phyloP scores from a whole-genome alignment of 2,113 vertebrate genomes.

The Oreochromis aureus region DNA sequence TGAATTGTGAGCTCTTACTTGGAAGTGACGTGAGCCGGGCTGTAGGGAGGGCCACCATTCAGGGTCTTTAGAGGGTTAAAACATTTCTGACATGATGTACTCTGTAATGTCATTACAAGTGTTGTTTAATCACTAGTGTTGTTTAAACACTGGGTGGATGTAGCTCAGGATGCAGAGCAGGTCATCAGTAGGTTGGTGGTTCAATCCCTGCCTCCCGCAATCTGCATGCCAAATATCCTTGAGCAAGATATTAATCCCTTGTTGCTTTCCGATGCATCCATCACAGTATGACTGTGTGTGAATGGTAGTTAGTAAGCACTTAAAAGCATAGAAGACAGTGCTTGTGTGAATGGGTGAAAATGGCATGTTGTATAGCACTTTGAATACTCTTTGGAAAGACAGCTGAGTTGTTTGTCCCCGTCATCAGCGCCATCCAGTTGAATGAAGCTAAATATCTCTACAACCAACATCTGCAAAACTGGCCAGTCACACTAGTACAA shows the following conservation, averaged over 20 bases:
- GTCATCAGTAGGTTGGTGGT: background rate
- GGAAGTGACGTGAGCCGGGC: background rate
- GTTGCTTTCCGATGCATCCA: background rate
- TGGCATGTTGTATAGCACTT: background rate
- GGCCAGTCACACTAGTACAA: background rate
- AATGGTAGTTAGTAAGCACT: background rate
- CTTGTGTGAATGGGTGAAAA: background rate
- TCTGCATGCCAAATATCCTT: background rate
- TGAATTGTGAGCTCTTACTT: background rate
- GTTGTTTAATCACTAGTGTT: background rate
- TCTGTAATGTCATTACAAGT: background rate
- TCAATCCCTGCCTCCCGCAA: background rate
- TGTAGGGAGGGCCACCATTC: background rate
- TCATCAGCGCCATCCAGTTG: background rate
- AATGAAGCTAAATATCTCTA: background rate
- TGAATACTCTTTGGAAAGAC: background rate
- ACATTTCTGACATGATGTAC: background rate
- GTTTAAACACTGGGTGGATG: background rate
- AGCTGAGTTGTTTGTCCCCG: background rate
- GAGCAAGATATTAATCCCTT: background rate
- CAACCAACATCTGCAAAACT: background rate
- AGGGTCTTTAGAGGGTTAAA: background rate
- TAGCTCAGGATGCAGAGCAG: background rate
- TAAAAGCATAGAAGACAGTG: background rate
- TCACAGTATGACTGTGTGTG: background rate